Evolutionary conservation across 2,797 vertebrate genomes (phyloP).

Genomic region (Danio kyathit): DNA sequence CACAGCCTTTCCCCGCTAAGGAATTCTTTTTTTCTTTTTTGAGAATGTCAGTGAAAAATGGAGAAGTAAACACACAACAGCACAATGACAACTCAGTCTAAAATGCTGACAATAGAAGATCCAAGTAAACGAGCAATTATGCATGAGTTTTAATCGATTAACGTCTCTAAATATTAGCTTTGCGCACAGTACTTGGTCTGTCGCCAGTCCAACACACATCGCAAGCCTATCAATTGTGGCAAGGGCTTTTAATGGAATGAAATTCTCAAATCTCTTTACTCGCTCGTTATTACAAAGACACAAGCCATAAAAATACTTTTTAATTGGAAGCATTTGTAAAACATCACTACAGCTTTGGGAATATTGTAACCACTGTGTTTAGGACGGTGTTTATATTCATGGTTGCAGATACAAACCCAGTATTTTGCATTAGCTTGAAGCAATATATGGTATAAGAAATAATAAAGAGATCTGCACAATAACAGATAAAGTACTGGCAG

Average conservation of each 20-base stretch:
- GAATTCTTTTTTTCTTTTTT: not conserved
- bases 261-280: conserved; percentile 7
- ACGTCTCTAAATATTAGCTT: not conserved
- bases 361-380: not conserved
- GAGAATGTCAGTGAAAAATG: not conserved
- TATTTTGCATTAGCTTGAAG: not conserved
- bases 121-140: not conserved
- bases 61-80: not conserved
- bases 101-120: not conserved
- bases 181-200: not conserved
- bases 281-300: not conserved
- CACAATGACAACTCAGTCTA: not conserved
- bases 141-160: not conserved
- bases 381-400: not conserved
- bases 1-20: not conserved
- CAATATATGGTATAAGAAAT: too few species aligned
- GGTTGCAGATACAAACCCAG: not conserved
- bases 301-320: not conserved
- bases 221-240: not conserved
- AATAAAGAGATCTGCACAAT: too few species aligned
- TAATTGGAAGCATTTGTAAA: conserved; percentile 6
- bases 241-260: conserved; percentile 2
- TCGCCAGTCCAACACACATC: not conserved
- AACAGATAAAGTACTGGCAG: too few species aligned
- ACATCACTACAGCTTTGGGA: not conserved